phyloP scores from a whole-genome alignment of 1,140 invertebrate genomes.

The Cotesia typhae region DNA sequence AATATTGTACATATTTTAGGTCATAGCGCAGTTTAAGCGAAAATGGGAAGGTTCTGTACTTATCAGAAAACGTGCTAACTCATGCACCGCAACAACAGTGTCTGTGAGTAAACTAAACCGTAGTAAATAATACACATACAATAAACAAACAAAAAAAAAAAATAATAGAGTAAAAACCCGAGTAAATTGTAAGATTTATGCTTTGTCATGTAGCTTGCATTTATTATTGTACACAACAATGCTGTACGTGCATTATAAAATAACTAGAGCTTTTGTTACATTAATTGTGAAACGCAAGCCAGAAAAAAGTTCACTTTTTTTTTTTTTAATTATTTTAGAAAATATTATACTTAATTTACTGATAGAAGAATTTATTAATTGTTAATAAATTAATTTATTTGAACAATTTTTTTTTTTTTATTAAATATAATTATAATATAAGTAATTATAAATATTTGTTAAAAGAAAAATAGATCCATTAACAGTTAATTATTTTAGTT shows the following conservation, averaged over 20 bases:
- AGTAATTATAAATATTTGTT: too few relatives aligned
- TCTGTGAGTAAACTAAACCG: constrained; percentile 71
- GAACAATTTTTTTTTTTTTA: too few relatives aligned
- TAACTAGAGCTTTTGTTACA: too few relatives aligned
- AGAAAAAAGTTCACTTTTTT: background rate
- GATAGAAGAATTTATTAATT: background rate
- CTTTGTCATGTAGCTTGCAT: too few relatives aligned
- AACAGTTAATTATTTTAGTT: too few relatives aligned
- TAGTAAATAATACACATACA: constrained; percentile 44
- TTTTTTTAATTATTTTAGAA: constrained; percentile 1
- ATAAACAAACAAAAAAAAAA: background rate
- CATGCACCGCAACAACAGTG: constrained; percentile 83
- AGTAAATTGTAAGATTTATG: too few relatives aligned
- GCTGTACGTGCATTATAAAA: too few relatives aligned
- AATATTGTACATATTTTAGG: constrained; percentile 56
- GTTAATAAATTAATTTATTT: background rate
- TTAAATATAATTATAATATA: too few relatives aligned
- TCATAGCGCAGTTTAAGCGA: constrained; percentile 81
- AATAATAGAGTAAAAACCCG: background rate
- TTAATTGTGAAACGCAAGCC: too few relatives aligned
- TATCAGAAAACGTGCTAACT: constrained; percentile 77
- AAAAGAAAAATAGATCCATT: too few relatives aligned
- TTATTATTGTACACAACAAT: too few relatives aligned
- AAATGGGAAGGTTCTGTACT: constrained; percentile 79
- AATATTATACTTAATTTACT: too few relatives aligned